phyloP scores from a whole-genome alignment of 2,888 invertebrate genomes.

The Poecilus cupreus region DNA sequence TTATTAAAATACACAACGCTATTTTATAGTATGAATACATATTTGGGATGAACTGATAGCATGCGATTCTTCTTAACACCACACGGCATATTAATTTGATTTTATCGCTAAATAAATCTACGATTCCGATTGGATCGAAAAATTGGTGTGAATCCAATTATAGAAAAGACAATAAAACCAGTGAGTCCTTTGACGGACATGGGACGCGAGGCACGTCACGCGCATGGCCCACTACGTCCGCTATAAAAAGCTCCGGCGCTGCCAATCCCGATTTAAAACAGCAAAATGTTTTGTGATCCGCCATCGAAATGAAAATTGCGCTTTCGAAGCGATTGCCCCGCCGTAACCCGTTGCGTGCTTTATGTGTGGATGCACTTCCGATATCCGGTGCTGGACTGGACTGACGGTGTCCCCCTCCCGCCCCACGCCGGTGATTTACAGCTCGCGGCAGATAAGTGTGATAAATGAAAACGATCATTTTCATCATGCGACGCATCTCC shows the following conservation, averaged over 20 bases:
- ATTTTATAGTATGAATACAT: too few relatives aligned
- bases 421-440: neutral
- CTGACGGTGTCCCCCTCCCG: neutral
- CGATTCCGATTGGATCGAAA: too few relatives aligned
- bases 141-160: neutral
- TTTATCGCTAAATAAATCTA: neutral
- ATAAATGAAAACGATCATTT: conserved; percentile 53
- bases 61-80: too few relatives aligned
- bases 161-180: too few relatives aligned
- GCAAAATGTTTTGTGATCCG: conserved; percentile 38
- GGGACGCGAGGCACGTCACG: neutral
- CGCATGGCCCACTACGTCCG: neutral
- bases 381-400: conserved; percentile 42
- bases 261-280: conserved; percentile 3
- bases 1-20: too few relatives aligned
- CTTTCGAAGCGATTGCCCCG: neutral
- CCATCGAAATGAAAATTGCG: conserved; percentile 20
- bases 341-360: neutral
- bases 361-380: conserved; percentile 48
- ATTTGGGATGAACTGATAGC: too few relatives aligned
- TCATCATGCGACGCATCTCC: conserved; percentile 15
- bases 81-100: neutral
- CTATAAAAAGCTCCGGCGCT: neutral
- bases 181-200: neutral
- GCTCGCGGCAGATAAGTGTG: conserved; percentile 40